Conservation (phyloP, 2,888 invertebrate species). For the Lysandra bellargus region DNA sequence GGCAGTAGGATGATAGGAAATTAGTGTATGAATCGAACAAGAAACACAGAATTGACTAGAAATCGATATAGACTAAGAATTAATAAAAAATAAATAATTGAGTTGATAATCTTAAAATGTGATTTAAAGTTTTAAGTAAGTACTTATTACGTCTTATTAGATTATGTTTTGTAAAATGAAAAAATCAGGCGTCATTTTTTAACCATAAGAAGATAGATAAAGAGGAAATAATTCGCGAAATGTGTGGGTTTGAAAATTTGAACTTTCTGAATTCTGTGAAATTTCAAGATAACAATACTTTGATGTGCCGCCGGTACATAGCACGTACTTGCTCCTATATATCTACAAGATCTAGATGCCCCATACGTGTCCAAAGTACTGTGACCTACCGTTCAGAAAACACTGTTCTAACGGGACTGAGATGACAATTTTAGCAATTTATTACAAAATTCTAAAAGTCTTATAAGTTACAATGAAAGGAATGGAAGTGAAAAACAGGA, state of each 20-base stretch:
- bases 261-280: background rate
- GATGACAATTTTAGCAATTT: background rate
- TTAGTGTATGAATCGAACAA: too few species aligned
- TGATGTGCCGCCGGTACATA: conserved; percentile 15
- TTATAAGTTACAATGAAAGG: too few species aligned
- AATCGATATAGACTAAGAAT: too few species aligned
- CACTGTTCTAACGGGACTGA: background rate
- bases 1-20: too few species aligned
- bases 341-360: conserved; percentile 13
- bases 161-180: background rate
- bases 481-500: too few species aligned
- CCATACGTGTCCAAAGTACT: conserved; percentile 14
- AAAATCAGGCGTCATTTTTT: background rate
- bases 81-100: too few species aligned
- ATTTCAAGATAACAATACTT: conserved; percentile 13
- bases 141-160: background rate
- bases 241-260: background rate
- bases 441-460: too few species aligned
- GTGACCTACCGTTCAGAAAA: background rate
- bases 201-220: background rate
- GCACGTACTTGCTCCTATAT: conserved; percentile 12
- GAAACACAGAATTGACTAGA: too few species aligned
- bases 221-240: conserved; percentile 5
- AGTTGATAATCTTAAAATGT: too few species aligned
- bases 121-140: background rate